These are phyloP conservation scores for Diloba caeruleocephala DNA, from an alignment of 2,888 invertebrate species.

Conservation along the genomic window DNA sequence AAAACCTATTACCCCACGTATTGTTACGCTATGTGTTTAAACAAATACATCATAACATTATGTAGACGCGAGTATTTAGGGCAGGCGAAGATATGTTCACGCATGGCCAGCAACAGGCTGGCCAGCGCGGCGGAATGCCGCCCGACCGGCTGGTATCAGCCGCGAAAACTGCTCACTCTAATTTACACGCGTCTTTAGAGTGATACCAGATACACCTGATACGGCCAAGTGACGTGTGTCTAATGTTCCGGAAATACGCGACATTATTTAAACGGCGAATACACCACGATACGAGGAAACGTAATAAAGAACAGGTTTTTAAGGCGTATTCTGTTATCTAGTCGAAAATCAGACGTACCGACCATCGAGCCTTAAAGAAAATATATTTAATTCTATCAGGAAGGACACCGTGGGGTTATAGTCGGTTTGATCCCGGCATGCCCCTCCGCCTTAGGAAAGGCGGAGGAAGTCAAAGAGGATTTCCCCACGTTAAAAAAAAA, in stretches of 20 bases:
- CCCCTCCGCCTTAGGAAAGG: no score
- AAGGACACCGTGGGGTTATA: no score
- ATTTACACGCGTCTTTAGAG: slow-evolving; percentile 43
- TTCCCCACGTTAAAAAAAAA: no score
- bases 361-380: no score
- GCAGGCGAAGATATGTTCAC: slow-evolving; percentile 43
- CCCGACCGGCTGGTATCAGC: slow-evolving; percentile 44
- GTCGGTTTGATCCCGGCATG: no score
- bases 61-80: slow-evolving; percentile 44
- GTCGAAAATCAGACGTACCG: no score
- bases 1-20: not conserved
- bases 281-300: no score
- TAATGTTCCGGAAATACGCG: slow-evolving; percentile 1
- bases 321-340: no score
- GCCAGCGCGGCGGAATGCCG: slow-evolving; percentile 61
- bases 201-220: slow-evolving; percentile 17
- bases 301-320: no score
- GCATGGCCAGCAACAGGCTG: slow-evolving; percentile 43
- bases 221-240: slow-evolving; percentile 16
- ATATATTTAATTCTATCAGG: no score
- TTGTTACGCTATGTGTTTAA: slow-evolving; percentile 35
- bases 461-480: no score
- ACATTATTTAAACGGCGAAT: slow-evolving; percentile 16
- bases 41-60: slow-evolving; percentile 32
- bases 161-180: slow-evolving; percentile 34